A percentile compares a stretch with the other conserved stretches of the same genome.
phyloP scores from a whole-genome alignment of 1,140 invertebrate species.

The Tachypleus tridentatus region DNA sequence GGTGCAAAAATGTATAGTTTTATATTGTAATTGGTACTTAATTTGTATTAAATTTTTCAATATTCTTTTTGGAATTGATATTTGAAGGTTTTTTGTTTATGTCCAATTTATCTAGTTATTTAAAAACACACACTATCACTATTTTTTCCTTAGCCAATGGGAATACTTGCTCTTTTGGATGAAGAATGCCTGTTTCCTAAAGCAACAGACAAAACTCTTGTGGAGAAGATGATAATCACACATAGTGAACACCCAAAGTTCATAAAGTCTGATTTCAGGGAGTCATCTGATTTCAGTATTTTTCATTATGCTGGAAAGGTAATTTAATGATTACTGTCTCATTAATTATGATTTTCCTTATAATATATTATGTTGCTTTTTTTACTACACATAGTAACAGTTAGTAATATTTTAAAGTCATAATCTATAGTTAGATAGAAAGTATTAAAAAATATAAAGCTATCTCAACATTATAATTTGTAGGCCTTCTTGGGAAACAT shows the following conservation, averaged over 20 bases:
- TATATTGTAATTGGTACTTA: too few species aligned
- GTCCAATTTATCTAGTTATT: background rate
- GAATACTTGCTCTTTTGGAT: constrained; percentile 93
- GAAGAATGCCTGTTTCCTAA: constrained; percentile 99
- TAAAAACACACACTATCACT: constrained; percentile 4
- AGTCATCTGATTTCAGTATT: constrained; percentile 90
- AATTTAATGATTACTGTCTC: constrained; percentile 8
- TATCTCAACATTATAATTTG: too few species aligned
- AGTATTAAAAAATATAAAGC: too few species aligned
- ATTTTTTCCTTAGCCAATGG: constrained; percentile 61
- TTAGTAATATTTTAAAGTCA: background rate
- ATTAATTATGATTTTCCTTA: too few species aligned
- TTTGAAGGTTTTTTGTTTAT: too few species aligned
- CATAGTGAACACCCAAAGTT: constrained; percentile 95
- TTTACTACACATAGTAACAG: background rate
- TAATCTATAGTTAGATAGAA: too few species aligned
- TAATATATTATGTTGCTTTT: too few species aligned
- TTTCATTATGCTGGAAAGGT: constrained; percentile 98
- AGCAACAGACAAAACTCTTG: constrained; percentile 97
- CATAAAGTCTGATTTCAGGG: constrained; percentile 93
- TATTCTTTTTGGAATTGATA: constrained; percentile 2
- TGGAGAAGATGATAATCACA: constrained; percentile 90
- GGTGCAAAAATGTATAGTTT: too few species aligned
- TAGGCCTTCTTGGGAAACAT: too few species aligned
- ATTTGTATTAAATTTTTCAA: constrained; percentile 7